Conservation (phyloP, 1,140 invertebrate genomes). For the Dendroctonus valens region DNA sequence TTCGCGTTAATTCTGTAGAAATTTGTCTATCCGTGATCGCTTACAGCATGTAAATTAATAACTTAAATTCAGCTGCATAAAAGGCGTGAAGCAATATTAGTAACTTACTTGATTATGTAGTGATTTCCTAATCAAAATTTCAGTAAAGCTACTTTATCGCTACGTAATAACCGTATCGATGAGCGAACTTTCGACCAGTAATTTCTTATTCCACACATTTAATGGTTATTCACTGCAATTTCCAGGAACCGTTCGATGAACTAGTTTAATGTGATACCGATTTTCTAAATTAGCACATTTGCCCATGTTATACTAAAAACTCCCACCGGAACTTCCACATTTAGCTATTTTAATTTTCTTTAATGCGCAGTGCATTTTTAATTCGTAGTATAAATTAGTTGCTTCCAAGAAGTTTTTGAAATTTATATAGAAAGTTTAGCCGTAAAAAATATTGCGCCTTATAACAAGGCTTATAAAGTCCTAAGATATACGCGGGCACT, state of each 20-base stretch:
- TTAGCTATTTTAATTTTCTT: conserved; percentile 8
- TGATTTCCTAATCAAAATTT: conserved; percentile 2
- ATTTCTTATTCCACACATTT: neutral
- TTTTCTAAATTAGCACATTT: neutral
- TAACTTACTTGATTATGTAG: conserved; percentile 1
- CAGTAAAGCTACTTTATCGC: neutral
- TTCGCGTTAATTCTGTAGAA: too few relatives aligned
- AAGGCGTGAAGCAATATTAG: neutral
- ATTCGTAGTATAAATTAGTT: conserved; percentile 16
- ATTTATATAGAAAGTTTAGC: conserved; percentile 12
- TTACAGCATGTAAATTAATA: too few relatives aligned
- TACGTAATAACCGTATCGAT: conserved; percentile 1
- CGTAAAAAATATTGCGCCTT: conserved; percentile 18
- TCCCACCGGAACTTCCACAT: neutral
- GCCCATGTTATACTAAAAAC: neutral
- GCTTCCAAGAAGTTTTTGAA: conserved; percentile 3
- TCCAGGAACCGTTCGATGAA: neutral
- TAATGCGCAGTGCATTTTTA: conserved; percentile 9
- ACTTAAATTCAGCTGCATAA: too few relatives aligned
- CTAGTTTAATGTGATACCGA: neutral
- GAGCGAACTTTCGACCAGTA: neutral
- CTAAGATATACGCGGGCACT: neutral
- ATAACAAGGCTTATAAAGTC: conserved; percentile 11
- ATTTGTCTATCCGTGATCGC: too few relatives aligned
- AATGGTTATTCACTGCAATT: neutral